Evolutionary conservation across 2,888 invertebrate genomes (phyloP).

Genomic region (Lordiphosa andalusiaca): DNA sequence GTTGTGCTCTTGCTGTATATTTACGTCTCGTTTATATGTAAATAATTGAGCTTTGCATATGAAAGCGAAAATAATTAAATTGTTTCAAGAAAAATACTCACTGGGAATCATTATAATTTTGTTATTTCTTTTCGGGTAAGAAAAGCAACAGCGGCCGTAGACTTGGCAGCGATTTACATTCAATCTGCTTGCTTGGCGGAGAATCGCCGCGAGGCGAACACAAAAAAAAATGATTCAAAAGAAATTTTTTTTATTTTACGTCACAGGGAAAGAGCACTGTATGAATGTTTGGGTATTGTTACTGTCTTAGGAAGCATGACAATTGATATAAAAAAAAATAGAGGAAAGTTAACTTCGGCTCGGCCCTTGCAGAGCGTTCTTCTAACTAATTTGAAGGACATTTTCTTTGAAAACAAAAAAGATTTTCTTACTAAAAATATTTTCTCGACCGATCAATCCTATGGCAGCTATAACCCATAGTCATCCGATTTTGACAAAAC

Average conservation of each 20-base stretch:
- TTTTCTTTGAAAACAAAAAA: too few relatives aligned
- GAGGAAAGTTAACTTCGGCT: too few relatives aligned
- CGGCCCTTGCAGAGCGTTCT: too few relatives aligned
- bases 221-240: constrained; percentile 10
- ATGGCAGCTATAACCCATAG: too few relatives aligned
- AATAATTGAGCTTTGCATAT: constrained; percentile 42
- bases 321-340: too few relatives aligned
- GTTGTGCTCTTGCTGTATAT: constrained; percentile 52
- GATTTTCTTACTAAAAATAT: too few relatives aligned
- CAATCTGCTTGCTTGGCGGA: constrained; percentile 4
- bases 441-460: too few relatives aligned
- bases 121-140: constrained; percentile 11
- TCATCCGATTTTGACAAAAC: too few relatives aligned
- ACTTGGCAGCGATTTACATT: constrained; percentile 25
- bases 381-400: too few relatives aligned
- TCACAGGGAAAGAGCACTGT: constrained; percentile 4
- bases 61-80: constrained; percentile 57
- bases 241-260: constrained; percentile 18
- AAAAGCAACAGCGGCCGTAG: constrained; percentile 6
- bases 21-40: constrained; percentile 25
- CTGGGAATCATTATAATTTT: constrained; percentile 33
- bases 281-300: background rate
- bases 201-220: constrained; percentile 21
- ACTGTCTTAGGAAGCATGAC: background rate
- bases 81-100: constrained; percentile 48